Evolutionary conservation across 1,140 invertebrate species (phyloP), one percentile per base, ranked within the genome.

Genomic region (Papilio aristodemus): DNA sequence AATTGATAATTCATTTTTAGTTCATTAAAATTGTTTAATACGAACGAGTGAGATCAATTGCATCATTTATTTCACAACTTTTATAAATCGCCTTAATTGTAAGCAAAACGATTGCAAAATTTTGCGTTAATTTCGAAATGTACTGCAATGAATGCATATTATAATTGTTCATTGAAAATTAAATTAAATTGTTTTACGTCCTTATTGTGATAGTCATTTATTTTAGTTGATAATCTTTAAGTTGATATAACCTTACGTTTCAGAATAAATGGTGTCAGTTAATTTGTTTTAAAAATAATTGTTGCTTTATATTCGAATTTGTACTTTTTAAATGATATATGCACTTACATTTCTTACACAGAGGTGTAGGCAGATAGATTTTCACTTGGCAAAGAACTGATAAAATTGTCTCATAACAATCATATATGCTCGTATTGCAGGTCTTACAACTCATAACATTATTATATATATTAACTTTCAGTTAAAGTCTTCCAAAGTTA

Each of bases 1-100:
- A 54, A 54, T 22, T 54, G 46, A 54, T 25, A 54, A 22, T 54
- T 54, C 46, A 54, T 54, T 54, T 54, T 54, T 22, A 25, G 46
- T 54, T 25, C 22, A 54, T 54, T 54, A 54, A 54, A 54, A 54
- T 22, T 22, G 19, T 22, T 22, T 50, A 6, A 54, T 11, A 54
- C 46, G 46, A 54, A 8, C 46, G 46, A 22, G 7, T 54, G 46
- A 54, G 46, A 54, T 54, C 46, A 54, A 54, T 54, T 54, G 46
- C 46, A 54, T 54, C 46, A 54, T 54, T 22, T 54, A 54, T 54
- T 54, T 54, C 46, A 22, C 46, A 54, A 54, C 22, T 54, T 54
- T 54, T 10, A 54, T 22, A 54, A 22, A 17, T 54, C 10, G 46
- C 46, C 46, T 54, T 19, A 54, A 54, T 54, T 11, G 10, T 54